phyloP scores from a whole-genome alignment of 2,797 vertebrate species.

The Pseudochromis fuscus region DNA sequence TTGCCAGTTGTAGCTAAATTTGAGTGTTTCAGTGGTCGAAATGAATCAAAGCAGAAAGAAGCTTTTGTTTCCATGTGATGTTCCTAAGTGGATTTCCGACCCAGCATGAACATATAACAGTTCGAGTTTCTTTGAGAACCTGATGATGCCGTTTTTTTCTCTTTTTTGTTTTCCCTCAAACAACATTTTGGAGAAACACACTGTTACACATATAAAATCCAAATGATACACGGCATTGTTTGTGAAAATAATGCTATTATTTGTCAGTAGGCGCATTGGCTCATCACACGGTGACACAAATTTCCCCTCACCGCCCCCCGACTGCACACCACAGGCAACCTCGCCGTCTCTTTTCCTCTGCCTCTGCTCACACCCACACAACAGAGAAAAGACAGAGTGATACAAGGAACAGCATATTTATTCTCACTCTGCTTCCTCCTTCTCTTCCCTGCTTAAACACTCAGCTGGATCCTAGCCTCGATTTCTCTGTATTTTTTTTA shows the following conservation, averaged over 20 bases:
- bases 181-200: not conserved
- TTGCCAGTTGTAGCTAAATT: not conserved
- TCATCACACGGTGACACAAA: slow-evolving; percentile 35
- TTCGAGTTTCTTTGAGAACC: not conserved
- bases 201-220: slow-evolving; percentile 21
- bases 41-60: not conserved
- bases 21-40: not conserved
- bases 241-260: slow-evolving; percentile 21
- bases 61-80: not conserved
- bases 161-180: no score
- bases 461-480: slow-evolving; percentile 58
- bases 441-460: slow-evolving; percentile 57
- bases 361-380: slow-evolving; percentile 53
- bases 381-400: slow-evolving; percentile 31
- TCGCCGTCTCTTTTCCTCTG: not conserved
- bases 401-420: slow-evolving; percentile 51
- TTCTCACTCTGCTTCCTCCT: slow-evolving; percentile 57
- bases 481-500: slow-evolving; percentile 34
- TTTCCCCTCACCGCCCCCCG: slow-evolving; percentile 28
- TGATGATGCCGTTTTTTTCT: not conserved
- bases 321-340: slow-evolving; percentile 28
- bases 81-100: not conserved
- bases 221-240: slow-evolving; percentile 9
- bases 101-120: not conserved
- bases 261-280: slow-evolving; percentile 16